Conservation (phyloP, 2,888 invertebrate species). For the Ophioninae sp. region DNA sequence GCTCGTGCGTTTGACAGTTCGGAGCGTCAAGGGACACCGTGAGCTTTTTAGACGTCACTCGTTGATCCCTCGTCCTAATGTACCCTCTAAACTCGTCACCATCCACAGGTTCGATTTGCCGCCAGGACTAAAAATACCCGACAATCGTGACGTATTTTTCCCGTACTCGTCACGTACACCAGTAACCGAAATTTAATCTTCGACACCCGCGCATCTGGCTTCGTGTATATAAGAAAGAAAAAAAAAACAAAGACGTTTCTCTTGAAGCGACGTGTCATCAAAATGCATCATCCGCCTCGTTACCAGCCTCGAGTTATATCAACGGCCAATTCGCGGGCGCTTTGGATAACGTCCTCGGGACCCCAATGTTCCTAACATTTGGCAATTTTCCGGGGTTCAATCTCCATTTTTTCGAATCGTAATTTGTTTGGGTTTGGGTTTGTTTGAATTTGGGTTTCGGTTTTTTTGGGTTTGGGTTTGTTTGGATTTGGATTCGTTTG, state of each 20-base stretch:
- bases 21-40: slow-evolving; percentile 42
- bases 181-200: slow-evolving; percentile 17
- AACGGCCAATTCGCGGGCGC: slow-evolving; percentile 31
- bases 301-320: slow-evolving; percentile 40
- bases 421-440: slow-evolving; percentile 21
- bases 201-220: not conserved
- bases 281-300: slow-evolving; percentile 47
- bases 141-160: slow-evolving; percentile 70
- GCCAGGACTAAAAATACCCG: slow-evolving; percentile 75
- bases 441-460: too few relatives aligned
- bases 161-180: slow-evolving; percentile 48
- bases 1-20: slow-evolving; percentile 54
- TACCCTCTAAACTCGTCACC: slow-evolving; percentile 15
- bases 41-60: slow-evolving; percentile 41
- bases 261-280: slow-evolving; percentile 6
- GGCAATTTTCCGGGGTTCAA: slow-evolving; percentile 47
- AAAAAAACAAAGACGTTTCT: slow-evolving; percentile 2
- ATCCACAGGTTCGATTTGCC: slow-evolving; percentile 71
- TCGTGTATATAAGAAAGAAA: slow-evolving; percentile 44
- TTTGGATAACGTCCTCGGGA: slow-evolving; percentile 38
- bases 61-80: slow-evolving; percentile 30
- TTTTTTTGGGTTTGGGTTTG: too few relatives aligned
- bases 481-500: too few relatives aligned
- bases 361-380: slow-evolving; percentile 36
- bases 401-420: slow-evolving; percentile 47